Base-by-base conservation (phyloP, 2,888 invertebrate genomes). In the Cerastoderma edule region DNA sequence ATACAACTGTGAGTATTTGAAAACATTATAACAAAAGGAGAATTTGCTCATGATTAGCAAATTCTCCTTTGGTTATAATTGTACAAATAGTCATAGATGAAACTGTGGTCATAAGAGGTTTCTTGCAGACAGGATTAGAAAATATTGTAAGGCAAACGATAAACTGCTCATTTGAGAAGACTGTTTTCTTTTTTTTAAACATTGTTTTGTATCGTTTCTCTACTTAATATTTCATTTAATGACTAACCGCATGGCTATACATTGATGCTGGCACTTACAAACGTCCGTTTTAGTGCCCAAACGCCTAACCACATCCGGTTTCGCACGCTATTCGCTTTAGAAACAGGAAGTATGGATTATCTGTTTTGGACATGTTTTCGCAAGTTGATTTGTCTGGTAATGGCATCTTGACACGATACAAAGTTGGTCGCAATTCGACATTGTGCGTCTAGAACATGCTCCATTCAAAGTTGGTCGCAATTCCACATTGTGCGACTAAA, bases 401-500 rank as follows among this genome's bases (percentile, higher is more conserved):
- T 46, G n/a, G 46, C 46, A 46, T 46, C 46, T 46, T 1, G 46
- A 46, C 46, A 46, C n/a, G 46, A 46, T 19, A 46, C 46, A 5
- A 16, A 8, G 39, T 13, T 39, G 16, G 16, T 39, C 39, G 16
- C 39, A 8, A 39, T 39, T 13, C 8, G 16, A 16, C 10, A 39
- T 16, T 8, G 16, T 39, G 16, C 16, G 16, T 13, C 16, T 39
- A 39, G 50, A 50, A 50, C n/a, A 22, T 50, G 50, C 50, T 50
- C 2, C 22, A 24, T 8, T n/a, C 24, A 10, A 50, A 50, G 10
- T 50, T 50, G n/a, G 22, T 50, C 50, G 22, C 24, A 24, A 24
- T 50, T 10, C 24, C 50, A 50, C 50, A 50, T n/a, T 50, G 50
- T 50, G n/a, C n/a, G n/a, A n/a, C 24, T 50, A 3, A n/a, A 50